Conservation (phyloP, 1,140 invertebrate species). For the Conus betulinus region DNA sequence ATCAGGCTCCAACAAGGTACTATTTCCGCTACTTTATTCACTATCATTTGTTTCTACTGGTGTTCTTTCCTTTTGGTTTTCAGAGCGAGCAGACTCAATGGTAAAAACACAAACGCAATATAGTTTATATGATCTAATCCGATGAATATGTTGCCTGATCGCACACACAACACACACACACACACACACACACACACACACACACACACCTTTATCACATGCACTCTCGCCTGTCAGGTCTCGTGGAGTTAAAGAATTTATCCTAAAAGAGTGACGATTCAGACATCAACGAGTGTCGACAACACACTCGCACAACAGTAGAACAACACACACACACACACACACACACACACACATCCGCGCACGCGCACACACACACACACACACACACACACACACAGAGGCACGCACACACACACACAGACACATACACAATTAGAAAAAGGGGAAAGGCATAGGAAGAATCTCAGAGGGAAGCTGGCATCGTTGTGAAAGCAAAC, state of each 20-base stretch:
- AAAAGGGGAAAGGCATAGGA: background rate
- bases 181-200: background rate
- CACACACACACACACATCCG: background rate
- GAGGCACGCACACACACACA: background rate
- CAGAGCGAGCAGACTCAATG: no score
- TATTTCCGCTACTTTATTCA: background rate
- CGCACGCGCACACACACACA: background rate
- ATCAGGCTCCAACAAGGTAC: background rate
- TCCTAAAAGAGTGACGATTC: background rate
- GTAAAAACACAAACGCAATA: no score
- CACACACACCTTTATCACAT: background rate
- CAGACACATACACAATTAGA: background rate
- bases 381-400: constrained; percentile 24
- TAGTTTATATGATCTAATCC: no score
- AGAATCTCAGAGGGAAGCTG: background rate
- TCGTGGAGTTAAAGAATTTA: background rate
- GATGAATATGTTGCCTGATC: background rate
- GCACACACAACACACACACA: background rate
- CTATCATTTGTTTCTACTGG: background rate
- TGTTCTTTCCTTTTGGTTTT: background rate
- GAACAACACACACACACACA: background rate
- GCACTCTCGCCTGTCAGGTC: background rate
- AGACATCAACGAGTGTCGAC: background rate
- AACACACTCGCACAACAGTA: background rate
- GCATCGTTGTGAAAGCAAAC: background rate